Evolutionary conservation across 2,888 invertebrate genomes (phyloP).

Genomic region (Fissipunctia ypsillon): DNA sequence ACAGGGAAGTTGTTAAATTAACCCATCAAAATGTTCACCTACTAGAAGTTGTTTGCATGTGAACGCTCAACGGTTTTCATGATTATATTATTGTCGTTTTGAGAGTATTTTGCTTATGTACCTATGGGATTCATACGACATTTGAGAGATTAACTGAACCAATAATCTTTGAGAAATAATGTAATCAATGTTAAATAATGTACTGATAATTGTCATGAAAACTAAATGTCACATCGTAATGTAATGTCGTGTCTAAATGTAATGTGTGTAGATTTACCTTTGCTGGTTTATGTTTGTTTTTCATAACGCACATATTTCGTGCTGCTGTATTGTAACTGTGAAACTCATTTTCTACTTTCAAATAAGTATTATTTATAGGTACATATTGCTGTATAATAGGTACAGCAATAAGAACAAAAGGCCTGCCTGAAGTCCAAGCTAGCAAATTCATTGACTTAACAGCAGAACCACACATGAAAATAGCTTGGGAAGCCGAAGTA

Average conservation of each 20-base stretch:
- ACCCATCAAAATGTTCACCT: too few species aligned
- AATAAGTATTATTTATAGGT: slow-evolving; percentile 72
- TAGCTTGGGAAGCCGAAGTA: slow-evolving; percentile 84
- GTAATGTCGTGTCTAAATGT: too few species aligned
- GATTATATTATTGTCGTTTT: too few species aligned
- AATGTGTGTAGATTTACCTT: too few species aligned
- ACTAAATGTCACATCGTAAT: too few species aligned
- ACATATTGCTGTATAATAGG: slow-evolving; percentile 87
- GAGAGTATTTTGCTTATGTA: too few species aligned
- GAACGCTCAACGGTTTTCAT: too few species aligned
- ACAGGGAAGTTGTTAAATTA: too few species aligned
- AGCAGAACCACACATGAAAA: slow-evolving; percentile 79
- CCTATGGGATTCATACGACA: too few species aligned
- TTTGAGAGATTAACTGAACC: too few species aligned
- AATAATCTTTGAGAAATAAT: not conserved
- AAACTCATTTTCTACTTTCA: slow-evolving; percentile 3
- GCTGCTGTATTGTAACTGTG: not conserved
- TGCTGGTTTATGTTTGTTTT: not conserved
- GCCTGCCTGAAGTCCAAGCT: slow-evolving; percentile 84
- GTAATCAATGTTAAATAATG: not conserved
- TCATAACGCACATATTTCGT: not conserved
- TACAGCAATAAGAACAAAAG: slow-evolving; percentile 81
- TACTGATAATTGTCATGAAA: not conserved
- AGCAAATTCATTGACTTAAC: slow-evolving; percentile 83
- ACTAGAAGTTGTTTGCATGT: too few species aligned